Conservation (phyloP, 1,140 invertebrate species). For the Solenopsis fugax region DNA sequence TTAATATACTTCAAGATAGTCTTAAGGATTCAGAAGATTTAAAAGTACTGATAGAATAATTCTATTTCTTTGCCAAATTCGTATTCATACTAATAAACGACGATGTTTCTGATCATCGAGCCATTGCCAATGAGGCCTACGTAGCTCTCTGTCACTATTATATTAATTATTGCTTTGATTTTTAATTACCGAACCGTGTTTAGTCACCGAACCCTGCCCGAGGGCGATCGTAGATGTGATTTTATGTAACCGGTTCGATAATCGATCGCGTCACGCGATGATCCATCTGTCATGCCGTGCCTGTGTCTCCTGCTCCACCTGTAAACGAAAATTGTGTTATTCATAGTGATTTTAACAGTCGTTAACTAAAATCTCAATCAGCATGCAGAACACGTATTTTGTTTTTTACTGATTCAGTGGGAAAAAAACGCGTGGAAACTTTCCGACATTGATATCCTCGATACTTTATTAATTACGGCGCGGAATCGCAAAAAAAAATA, state of each 20-base stretch:
- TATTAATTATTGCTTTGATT: conserved; percentile 38
- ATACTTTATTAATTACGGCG: background rate
- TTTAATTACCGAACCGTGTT: background rate
- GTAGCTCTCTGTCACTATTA: background rate
- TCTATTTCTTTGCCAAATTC: conserved; percentile 7
- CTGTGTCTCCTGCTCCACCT: conserved; percentile 90
- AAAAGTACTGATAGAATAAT: conserved; percentile 6
- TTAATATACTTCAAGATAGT: background rate
- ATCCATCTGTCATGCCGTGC: conserved; percentile 88
- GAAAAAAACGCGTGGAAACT: conserved; percentile 56
- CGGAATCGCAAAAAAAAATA: background rate
- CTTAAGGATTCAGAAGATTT: background rate
- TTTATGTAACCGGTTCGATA: conserved; percentile 96
- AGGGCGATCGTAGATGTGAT: conserved; percentile 95
- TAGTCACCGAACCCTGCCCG: conserved; percentile 93
- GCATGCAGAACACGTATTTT: conserved; percentile 55
- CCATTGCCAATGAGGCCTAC: background rate
- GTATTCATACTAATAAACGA: background rate
- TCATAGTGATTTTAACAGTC: background rate
- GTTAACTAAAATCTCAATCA: background rate
- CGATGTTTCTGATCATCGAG: background rate
- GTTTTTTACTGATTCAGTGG: background rate
- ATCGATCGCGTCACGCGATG: conserved; percentile 90
- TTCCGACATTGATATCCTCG: background rate
- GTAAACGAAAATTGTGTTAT: conserved; percentile 71